Base-by-base conservation (phyloP, 1,140 invertebrate genomes). In the Cepaea nemoralis region DNA sequence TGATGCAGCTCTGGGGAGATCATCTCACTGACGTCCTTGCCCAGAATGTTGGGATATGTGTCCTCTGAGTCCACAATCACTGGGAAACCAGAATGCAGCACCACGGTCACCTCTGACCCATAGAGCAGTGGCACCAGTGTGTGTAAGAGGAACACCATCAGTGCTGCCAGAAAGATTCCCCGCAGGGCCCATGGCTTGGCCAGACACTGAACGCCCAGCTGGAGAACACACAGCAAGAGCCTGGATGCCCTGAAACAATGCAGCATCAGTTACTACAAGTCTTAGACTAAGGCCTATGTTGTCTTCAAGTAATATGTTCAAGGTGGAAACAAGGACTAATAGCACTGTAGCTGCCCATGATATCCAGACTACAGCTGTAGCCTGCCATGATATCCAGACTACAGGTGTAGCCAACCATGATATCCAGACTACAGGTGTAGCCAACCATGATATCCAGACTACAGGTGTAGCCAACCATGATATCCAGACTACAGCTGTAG, bases 61-160 rank as follows among this genome's bases (percentile, higher is more conserved):
- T 79, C 37, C 0, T 69, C 59, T 14, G 35, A 24, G 42, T 0
- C 0, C 19, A 79, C 33, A n/a, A 69, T 67, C 8, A 79, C 10
- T n/a, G 66, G 77, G 40, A 79, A 69, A 1, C 77, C 59, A 19
- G 66, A 63, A 31, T 31, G 24, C n/a, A 79, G 40, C 37, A 79
- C 75, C 31, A 59, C 5, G 5, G 33, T 63, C 0, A 63, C 55
- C 33, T 77, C 75, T 3, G 50, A 5, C 10, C 33, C 31, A 8
- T 63, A 10, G 5, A 77, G n/a, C 35, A 59, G 2, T 14, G n/a
- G n/a, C 12, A 0, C 37, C 24, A 27, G n/a, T 3, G 42, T 22
- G 27, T 75, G 33, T 12, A 75, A 39, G 16, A 50, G 31, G 37
- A 12, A 39, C 5, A 22, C 5, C 1, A 42, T 12, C 27, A 75